phyloP scores from a whole-genome alignment of 2,113 vertebrate genomes.

The Aramus guarauna region DNA sequence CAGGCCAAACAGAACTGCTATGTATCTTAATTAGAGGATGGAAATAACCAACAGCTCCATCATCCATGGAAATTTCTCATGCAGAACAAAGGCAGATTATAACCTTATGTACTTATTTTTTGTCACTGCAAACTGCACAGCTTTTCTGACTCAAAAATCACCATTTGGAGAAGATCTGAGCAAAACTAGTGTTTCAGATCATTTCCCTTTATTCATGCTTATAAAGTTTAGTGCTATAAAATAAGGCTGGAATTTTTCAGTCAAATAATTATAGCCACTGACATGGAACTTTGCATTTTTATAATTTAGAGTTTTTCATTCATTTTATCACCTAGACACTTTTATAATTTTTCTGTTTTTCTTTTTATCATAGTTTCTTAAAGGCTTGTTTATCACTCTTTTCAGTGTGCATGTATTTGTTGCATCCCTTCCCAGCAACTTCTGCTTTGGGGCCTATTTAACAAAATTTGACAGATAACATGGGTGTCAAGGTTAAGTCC shows the following conservation, averaged over 20 bases:
- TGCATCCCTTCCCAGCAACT: not conserved
- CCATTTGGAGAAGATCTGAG: not conserved
- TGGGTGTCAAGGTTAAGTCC: not conserved
- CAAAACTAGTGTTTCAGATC: not conserved
- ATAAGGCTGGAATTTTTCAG: not conserved
- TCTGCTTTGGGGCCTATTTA: not conserved
- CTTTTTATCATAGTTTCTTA: not conserved
- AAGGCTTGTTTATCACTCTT: not conserved
- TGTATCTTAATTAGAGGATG: constrained; percentile 23
- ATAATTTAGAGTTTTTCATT: not conserved
- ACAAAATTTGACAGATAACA: not conserved
- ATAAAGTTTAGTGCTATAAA: not conserved
- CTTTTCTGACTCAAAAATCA: not conserved
- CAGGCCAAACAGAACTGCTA: not conserved
- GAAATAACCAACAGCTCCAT: not conserved
- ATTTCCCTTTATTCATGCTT: not conserved
- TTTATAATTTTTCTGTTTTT: not conserved
- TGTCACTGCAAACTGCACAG: not conserved
- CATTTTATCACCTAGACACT: not conserved
- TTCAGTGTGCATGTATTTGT: not conserved
- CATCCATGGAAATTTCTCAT: not conserved
- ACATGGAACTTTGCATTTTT: not conserved
- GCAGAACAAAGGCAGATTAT: constrained; percentile 2
- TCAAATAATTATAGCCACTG: not conserved
- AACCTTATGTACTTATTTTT: constrained; percentile 16